Conservation (phyloP, 2,113 vertebrate genomes). For the Python bivittatus region DNA sequence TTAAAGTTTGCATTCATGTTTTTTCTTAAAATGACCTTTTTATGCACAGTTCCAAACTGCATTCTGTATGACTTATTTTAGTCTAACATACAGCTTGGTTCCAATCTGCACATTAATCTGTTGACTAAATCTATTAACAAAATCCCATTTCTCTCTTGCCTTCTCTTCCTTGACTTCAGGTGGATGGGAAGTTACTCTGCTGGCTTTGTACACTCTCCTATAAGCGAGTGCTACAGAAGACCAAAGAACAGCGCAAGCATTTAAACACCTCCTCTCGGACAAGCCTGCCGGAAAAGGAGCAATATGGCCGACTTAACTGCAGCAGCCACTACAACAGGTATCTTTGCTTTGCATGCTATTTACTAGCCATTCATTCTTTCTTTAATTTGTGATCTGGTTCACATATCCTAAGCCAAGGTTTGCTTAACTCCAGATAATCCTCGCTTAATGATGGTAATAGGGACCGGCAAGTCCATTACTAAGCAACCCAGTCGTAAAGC, state of each 20-base stretch:
- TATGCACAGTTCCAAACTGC: neutral
- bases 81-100: no score
- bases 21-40: neutral
- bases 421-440: neutral
- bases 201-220: slow-evolving; percentile 80
- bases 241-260: slow-evolving; percentile 80
- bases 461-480: neutral
- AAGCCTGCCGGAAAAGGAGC: slow-evolving; percentile 76
- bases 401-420: neutral
- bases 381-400: neutral
- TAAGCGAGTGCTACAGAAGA: slow-evolving; percentile 80
- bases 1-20: neutral
- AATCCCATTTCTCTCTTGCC: neutral
- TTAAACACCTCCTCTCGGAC: slow-evolving; percentile 74
- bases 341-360: neutral
- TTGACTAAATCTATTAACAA: neutral
- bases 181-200: slow-evolving; percentile 80
- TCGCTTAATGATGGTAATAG: neutral
- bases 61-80: neutral
- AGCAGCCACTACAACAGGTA: slow-evolving; percentile 78
- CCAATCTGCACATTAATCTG: neutral
- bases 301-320: slow-evolving; percentile 71
- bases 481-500: neutral
- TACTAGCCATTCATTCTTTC: neutral
- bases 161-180: slow-evolving; percentile 51